phyloP scores from a whole-genome alignment of 2,113 vertebrate species.

The Nibea albiflora region DNA sequence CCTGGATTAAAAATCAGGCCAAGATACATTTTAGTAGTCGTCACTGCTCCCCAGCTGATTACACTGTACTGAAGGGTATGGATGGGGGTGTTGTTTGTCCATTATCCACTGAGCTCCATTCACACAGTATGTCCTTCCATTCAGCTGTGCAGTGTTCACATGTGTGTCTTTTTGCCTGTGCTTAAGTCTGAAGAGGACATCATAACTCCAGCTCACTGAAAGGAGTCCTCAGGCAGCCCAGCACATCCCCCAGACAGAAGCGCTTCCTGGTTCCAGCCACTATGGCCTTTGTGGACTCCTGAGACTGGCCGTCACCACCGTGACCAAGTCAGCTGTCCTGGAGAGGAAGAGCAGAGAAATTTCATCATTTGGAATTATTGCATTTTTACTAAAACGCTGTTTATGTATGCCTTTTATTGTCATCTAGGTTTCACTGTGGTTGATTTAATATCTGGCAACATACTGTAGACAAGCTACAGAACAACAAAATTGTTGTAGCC shows the following conservation, averaged over 20 bases:
- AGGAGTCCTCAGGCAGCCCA: constrained; percentile 74
- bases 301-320: constrained; percentile 9
- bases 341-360: neutral
- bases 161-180: neutral
- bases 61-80: neutral
- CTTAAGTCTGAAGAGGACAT: constrained; percentile 25
- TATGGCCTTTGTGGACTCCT: constrained; percentile 45
- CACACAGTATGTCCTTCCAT: neutral
- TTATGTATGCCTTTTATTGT: neutral
- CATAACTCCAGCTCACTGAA: constrained; percentile 63
- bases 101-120: constrained; percentile 8
- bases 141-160: neutral
- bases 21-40: neutral
- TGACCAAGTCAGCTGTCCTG: constrained; percentile 84
- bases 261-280: constrained; percentile 63
- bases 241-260: constrained; percentile 68
- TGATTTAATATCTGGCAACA: neutral
- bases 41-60: neutral
- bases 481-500: too few relatives aligned
- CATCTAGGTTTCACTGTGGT: neutral
- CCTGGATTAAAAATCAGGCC: neutral
- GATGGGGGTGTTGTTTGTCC: neutral
- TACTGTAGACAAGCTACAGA: neutral
- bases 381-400: neutral
- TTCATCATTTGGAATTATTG: neutral